Evolutionary conservation across 92 coral and sea anemone species (phyloP), one percentile per base, ranked within the genome.

Genomic region (Paragorgia papillata): DNA sequence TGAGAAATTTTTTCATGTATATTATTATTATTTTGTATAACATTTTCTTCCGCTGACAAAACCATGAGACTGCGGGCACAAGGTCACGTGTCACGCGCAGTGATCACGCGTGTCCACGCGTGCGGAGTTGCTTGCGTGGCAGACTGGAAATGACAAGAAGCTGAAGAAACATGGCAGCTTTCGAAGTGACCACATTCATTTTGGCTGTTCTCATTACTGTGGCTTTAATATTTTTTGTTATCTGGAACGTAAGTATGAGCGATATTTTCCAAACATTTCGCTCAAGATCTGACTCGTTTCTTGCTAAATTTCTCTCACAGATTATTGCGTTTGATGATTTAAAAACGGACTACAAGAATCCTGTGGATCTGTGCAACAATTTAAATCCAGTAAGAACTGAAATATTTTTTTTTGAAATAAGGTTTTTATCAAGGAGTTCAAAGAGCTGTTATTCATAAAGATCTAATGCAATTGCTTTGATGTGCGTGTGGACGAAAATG

Each of bases 281-380:
- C 41, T 27, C 21, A 44, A 27, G 18, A 22, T 60, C 55, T n/a
- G 27, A n/a, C 30, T 46, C 4, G 20, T 29, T 31, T 29, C 15
- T 46, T 6, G 37, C 20, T 21, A 29, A 48, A 18, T 60, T 83
- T 25, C 14, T 26, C 19, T 12, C 57, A 2, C 66, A 95, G 99
- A 95, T 95, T 9, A 95, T 95, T 62, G 97, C 99, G 49, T 95
- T 95, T 75, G 99, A 95, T 57, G 99, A 95, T 78, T 86, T 95
- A 31, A 95, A 91, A 80, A 95, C 99, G 0, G 99, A 95, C 83
- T 95, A 95, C 82, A 95, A 91, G 59, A 95, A 95, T 31, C 99
- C 99, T 0, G 97, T 95, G 44, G 99, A 95, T 63, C 81, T 95
- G 21, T 95, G 99, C 53, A 95, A 91, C 56, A 95, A 90, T 40